Base-by-base conservation (phyloP, 2,888 invertebrate species). In the Lasioglossum zephyrum region DNA sequence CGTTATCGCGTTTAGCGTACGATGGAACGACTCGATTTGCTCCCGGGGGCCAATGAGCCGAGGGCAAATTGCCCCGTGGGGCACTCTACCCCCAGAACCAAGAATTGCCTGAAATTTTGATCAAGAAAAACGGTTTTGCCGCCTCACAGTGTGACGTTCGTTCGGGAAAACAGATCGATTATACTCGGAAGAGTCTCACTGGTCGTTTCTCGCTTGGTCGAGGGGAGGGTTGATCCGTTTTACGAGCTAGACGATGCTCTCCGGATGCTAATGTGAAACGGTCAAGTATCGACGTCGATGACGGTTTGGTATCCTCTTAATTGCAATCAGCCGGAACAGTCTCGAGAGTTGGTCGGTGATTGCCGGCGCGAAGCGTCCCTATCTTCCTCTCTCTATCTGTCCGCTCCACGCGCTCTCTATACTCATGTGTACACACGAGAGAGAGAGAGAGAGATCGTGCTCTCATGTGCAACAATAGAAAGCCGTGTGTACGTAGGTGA, bases 291-390 rank as follows among this genome's bases (percentile, higher is more conserved):
- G 74, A 66, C 63, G 77, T 83, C 74, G 85, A 87, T 78, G 85
- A 81, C 75, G 82, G 81, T 83, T 87, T 73, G 80, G 88, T 85
- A 88, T 89, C 89, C 87, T 90, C 90, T 91, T 92, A 92, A 92
- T 92, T 88, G 91, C 89, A 81, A 82, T 84, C 85, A 87, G 83
- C 76, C 75, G 82, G 82, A 88, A 89, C 88, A 87, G 87, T 85
- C 86, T 89, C 87, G 91, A 90, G 90, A 87, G 88, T 87, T 81
- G 87, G 87, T 84, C 82, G 90, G 92, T 89, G 92, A 92, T 92
- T 91, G 87, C 74, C 70, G 47, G 31, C 36, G 26, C 63, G 63
- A 16, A 13, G 60, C 26, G 26, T 60, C 60, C 49, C 75, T 36
- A 63, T 39, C 26, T 4, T 13, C 6, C 36, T 26, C 69, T 13